Evolutionary conservation across 2,113 vertebrate species (phyloP).

Genomic region (Chaetodon trifascialis): DNA sequence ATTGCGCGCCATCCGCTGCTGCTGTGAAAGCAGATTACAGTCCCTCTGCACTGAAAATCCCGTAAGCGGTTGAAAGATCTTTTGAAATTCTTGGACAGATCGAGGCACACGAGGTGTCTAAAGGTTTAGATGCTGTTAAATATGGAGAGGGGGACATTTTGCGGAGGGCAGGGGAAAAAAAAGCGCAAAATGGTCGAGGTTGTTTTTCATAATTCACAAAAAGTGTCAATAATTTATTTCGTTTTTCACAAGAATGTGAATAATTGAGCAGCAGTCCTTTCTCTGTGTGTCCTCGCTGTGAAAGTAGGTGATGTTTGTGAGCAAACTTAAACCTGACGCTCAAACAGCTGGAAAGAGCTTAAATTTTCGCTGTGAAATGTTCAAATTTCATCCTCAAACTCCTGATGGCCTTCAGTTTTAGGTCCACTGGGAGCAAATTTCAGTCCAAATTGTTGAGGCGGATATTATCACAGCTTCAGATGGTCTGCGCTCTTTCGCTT

Average conservation of each 20-base stretch:
- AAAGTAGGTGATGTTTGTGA: conserved; percentile 11
- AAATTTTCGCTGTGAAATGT: neutral
- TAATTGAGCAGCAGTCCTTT: conserved; percentile 33
- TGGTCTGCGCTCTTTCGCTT: conserved; percentile 33
- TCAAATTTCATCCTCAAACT: neutral
- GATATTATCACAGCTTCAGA: conserved; percentile 31
- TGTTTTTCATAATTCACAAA: conserved; percentile 21
- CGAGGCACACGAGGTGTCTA: conserved; percentile 20
- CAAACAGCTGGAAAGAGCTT: neutral
- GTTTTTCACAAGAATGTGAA: conserved; percentile 43
- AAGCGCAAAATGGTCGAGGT: neutral
- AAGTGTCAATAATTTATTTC: conserved; percentile 36
- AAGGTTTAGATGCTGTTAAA: conserved; percentile 15
- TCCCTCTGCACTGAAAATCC: conserved; percentile 41
- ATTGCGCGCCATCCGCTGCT: neutral
- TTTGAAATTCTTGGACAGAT: conserved; percentile 43
- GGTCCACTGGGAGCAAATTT: neutral
- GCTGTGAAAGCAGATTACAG: conserved; percentile 65
- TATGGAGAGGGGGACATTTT: neutral
- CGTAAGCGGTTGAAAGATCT: conserved; percentile 30
- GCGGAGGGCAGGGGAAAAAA: neutral
- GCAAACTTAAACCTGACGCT: neutral
- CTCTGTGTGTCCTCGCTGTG: neutral
- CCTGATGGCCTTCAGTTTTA: neutral
- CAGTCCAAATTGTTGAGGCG: neutral